Conservation (phyloP, 2,113 vertebrate genomes). For the Zosterops pallidus region DNA sequence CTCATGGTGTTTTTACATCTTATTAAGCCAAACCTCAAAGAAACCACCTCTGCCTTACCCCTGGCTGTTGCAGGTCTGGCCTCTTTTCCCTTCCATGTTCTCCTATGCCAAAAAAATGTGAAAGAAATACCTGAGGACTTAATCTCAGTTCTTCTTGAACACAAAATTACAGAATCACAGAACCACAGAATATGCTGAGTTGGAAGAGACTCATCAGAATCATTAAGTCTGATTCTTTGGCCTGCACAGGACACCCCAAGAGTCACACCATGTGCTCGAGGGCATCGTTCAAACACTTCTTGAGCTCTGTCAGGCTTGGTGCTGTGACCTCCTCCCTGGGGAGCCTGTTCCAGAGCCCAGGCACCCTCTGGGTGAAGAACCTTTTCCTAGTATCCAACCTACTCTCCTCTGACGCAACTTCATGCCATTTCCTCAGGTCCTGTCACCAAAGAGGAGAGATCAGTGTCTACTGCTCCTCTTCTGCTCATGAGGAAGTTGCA, state of each 20-base stretch:
- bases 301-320: background rate
- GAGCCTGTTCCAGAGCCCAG: fast-evolving
- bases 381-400: background rate
- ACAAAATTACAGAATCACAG: background rate
- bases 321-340: background rate
- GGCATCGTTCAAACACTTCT: background rate
- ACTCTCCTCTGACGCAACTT: background rate
- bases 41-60: background rate
- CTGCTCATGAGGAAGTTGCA: background rate
- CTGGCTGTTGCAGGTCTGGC: background rate
- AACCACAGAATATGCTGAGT: background rate
- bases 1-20: fast-evolving
- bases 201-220: background rate
- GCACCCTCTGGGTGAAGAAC: background rate
- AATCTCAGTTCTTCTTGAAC: background rate
- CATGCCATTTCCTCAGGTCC: background rate
- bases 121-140: background rate
- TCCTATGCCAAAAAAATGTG: background rate
- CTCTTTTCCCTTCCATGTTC: background rate
- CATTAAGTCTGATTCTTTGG: fast-evolving
- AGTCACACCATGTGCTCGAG: background rate
- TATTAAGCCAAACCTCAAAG: background rate
- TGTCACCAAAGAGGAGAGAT: background rate
- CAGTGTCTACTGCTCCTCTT: background rate
- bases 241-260: background rate